These are phyloP conservation scores for Sebastes matsubarae DNA, from an alignment of 2,797 vertebrate genomes.

Conservation along the genomic window DNA sequence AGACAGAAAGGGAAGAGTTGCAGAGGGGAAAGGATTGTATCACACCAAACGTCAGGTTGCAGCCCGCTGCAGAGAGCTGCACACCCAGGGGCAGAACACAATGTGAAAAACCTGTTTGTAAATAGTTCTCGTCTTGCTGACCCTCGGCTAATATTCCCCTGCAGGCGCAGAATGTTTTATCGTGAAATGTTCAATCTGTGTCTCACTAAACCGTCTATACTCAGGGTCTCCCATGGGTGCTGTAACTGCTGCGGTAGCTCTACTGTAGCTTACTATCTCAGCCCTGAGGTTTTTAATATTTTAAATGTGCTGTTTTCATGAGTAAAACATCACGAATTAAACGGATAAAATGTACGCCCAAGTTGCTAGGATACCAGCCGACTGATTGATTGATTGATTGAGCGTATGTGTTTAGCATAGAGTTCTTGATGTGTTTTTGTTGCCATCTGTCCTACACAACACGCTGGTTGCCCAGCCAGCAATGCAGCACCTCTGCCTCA, in stretches of 20 bases:
- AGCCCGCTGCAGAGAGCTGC: conserved; percentile 8
- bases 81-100: conserved; percentile 9
- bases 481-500: conserved; percentile 22
- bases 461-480: neutral
- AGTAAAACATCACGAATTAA: neutral
- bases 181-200: conserved; percentile 41
- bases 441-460: neutral
- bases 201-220: conserved; percentile 27
- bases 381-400: neutral
- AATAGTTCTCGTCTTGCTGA: conserved; percentile 53
- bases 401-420: neutral
- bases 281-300: conserved; percentile 20
- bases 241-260: conserved; percentile 26
- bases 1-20: neutral
- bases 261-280: neutral
- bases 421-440: neutral
- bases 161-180: conserved; percentile 45
- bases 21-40: conserved; percentile 18
- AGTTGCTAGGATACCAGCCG: conserved; percentile 42
- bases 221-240: conserved; percentile 35
- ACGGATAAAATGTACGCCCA: neutral
- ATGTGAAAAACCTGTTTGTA: conserved; percentile 29
- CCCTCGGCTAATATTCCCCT: conserved; percentile 41
- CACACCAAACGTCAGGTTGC: conserved; percentile 17
- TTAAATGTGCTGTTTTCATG: neutral